Conservation (phyloP, 2,888 invertebrate genomes). For the Drosophila lutescens region DNA sequence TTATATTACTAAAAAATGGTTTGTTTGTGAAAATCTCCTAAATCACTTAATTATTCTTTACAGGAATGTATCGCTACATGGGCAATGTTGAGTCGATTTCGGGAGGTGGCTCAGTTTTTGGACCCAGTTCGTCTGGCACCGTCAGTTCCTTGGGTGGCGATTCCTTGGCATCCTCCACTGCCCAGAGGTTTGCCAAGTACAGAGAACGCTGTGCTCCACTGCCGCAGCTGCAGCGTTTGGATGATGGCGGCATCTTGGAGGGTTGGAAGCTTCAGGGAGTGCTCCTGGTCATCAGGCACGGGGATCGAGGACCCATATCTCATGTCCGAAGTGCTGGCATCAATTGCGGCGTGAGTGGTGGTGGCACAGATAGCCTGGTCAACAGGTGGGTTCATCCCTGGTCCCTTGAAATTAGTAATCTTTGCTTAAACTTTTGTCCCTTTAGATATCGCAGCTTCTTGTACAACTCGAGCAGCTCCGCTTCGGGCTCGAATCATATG, state of each 20-base stretch:
- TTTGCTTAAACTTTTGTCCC: neutral
- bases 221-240: constrained; percentile 88
- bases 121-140: constrained; percentile 41
- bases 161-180: constrained; percentile 36
- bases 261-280: constrained; percentile 85
- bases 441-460: constrained; percentile 83
- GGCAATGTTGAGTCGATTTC: constrained; percentile 84
- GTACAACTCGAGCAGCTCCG: constrained; percentile 80
- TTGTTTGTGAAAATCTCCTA: no score
- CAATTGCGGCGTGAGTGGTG: constrained; percentile 88
- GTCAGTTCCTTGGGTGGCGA: constrained; percentile 39
- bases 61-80: constrained; percentile 92
- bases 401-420: no score
- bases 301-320: constrained; percentile 94
- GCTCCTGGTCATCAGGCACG: constrained; percentile 92
- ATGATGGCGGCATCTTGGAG: constrained; percentile 87
- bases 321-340: constrained; percentile 91
- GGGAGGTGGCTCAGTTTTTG: constrained; percentile 47
- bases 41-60: neutral
- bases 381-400: constrained; percentile 73
- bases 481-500: constrained; percentile 85
- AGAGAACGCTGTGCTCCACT: constrained; percentile 90
- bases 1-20: no score
- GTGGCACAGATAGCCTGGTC: constrained; percentile 84
- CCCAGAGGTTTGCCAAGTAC: constrained; percentile 85